Percentiles rank a stretch among this genome's conserved stretches.
Evolutionary conservation across 2,113 vertebrate species (phyloP).

Genomic region (Zosterops pallidus): DNA sequence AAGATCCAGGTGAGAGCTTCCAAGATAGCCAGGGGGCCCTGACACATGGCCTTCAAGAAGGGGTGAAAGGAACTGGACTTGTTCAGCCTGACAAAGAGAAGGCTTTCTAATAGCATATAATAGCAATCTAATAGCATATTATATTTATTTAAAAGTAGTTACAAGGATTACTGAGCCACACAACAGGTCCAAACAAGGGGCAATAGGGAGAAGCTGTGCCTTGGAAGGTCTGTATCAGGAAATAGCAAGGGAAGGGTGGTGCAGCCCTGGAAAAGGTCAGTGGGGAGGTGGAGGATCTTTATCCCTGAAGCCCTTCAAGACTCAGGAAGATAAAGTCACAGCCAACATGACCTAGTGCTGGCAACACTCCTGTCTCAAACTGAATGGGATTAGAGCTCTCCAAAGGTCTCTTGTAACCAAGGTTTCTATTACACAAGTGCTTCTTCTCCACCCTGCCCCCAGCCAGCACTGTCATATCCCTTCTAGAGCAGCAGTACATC

Average conservation of each 20-base stretch:
- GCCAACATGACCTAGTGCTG: neutral
- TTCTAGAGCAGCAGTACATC: neutral
- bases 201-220: neutral
- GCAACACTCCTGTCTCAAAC: neutral
- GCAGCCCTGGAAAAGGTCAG: neutral
- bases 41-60: neutral
- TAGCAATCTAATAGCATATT: neutral
- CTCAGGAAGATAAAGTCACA: neutral
- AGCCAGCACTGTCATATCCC: neutral
- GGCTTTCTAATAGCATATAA: neutral
- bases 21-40: neutral
- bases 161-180: neutral
- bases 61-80: neutral
- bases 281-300: neutral
- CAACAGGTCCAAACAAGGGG: neutral
- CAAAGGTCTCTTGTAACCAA: neutral
- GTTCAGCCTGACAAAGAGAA: neutral
- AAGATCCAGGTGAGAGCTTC: neutral
- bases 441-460: neutral
- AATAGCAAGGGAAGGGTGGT: neutral
- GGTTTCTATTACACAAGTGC: neutral
- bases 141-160: neutral
- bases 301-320: neutral
- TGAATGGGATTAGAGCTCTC: neutral
- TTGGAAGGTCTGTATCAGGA: neutral